Evolutionary conservation across 2,888 invertebrate species (phyloP), one percentile per base, ranked within the genome.

Genomic region (Adelognathus sp.): DNA sequence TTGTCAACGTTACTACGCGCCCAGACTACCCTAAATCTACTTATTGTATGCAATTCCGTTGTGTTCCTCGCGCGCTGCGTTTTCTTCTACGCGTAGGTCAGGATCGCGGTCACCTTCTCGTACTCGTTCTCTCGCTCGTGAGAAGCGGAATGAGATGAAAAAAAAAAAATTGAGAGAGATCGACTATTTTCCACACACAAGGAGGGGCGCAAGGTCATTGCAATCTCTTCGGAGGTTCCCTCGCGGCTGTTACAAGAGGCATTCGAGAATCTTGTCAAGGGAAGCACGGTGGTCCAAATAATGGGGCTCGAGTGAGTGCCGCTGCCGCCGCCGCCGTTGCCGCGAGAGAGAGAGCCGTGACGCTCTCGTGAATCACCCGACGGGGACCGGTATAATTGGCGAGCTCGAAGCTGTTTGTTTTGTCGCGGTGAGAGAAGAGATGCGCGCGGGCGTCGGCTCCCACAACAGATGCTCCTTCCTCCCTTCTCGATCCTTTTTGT

Each of bases 351-450:
- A 56, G 56, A 52, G 79, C 69, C 71, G 56, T 75, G 83, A 83
- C 86, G 86, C 82, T 79, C 83, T 77, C 71, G 75, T 81, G 85
- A 86, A 88, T 87, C 86, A 85, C 84, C 83, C 80, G 81, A 63
- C 76, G 83, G 21, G 54, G 69, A 50, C 33, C 66, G 52, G 66
- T 61, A 73, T 88, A 90, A 90, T 90, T 88, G 88, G 88, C 87
- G 84, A 87, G 88, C 54, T 69, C 73, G 67, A 60, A 64, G 73
- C 86, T 89, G 89, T 89, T 89, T 89, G 89, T 89, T 90, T 88
- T 88, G 86, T 88, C 88, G 84, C 86, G 82, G 81, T 80, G 78
- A 71, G 85, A 46, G 46, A 46, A 21, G 46, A 46, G 21, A 3
- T 11, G 21, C 83, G 82, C 81, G 78, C 81, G 81, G 85, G 84